A percentile compares a stretch with the other conserved stretches of the same genome.
Conservation (phyloP, 2,888 invertebrate genomes). For the Pseudococcus longispinus region DNA sequence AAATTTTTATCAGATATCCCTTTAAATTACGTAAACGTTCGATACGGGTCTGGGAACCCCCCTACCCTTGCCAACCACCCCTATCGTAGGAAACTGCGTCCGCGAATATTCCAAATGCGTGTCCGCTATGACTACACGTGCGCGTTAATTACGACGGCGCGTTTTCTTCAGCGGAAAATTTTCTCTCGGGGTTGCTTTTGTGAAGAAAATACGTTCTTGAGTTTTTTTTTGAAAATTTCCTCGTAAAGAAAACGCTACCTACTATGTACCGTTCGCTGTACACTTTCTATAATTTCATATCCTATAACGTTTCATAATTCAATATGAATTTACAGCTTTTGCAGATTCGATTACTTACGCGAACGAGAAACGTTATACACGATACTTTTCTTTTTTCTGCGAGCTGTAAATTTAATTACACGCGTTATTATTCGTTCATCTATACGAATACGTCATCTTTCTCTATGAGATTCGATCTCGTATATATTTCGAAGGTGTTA, state of each 20-base stretch:
- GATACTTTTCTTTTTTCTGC: not conserved
- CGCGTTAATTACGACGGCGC: not conserved
- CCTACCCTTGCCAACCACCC: not conserved
- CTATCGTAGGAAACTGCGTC: not conserved
- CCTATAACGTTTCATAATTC: not conserved
- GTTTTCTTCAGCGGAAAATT: not conserved
- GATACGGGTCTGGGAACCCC: not conserved
- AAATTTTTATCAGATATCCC: constrained; percentile 32
- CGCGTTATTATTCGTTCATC: not conserved
- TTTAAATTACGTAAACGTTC: constrained; percentile 21
- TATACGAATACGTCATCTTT: not conserved
- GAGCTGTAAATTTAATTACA: not conserved
- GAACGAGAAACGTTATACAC: not conserved
- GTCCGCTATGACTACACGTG: not conserved
- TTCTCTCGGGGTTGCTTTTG: not conserved
- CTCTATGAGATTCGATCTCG: not conserved
- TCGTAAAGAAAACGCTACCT: not conserved
- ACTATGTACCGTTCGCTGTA: not conserved
- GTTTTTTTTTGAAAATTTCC: not conserved
- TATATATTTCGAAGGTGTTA: not conserved
- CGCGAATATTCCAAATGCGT: not conserved
- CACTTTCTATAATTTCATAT: not conserved
- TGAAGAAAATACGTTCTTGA: not conserved
- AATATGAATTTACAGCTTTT: constrained; percentile 17
- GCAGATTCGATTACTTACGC: not conserved